Percentiles rank a stretch among this genome's conserved stretches.
phyloP scores from a whole-genome alignment of 1,140 invertebrate species.

The Hesperophylax magnus region DNA sequence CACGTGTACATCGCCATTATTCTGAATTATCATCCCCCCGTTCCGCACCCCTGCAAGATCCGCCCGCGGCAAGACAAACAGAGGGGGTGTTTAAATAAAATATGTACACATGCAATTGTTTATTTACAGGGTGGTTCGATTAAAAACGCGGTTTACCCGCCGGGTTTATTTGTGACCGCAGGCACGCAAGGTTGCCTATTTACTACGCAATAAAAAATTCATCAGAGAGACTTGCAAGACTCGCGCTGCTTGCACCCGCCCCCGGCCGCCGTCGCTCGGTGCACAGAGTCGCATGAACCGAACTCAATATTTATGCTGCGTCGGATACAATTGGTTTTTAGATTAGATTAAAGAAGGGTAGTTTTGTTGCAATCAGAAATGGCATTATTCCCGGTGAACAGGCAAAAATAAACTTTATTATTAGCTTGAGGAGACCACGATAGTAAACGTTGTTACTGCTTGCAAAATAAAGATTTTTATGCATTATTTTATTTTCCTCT shows the following conservation, averaged over 20 bases:
- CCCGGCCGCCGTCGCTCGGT: not conserved
- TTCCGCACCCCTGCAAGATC: constrained; percentile 4
- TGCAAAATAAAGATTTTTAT: no score
- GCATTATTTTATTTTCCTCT: no score
- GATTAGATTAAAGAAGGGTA: no score
- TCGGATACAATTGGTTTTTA: no score
- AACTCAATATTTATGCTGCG: constrained; percentile 11
- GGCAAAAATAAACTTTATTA: no score
- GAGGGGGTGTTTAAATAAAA: constrained; percentile 48
- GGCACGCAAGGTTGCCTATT: constrained; percentile 52
- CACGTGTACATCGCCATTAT: constrained; percentile 9
- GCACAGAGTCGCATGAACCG: not conserved
- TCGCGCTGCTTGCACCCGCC: not conserved
- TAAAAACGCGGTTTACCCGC: constrained; percentile 44
- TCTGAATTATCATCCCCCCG: constrained; percentile 23
- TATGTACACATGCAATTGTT: constrained; percentile 54
- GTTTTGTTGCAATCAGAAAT: no score
- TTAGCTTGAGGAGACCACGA: no score
- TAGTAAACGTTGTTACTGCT: no score
- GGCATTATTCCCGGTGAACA: no score
- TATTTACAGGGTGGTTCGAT: constrained; percentile 56
- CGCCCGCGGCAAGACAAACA: constrained; percentile 39
- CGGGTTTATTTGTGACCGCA: constrained; percentile 30
- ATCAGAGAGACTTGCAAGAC: constrained; percentile 30
- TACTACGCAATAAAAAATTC: constrained; percentile 52